A percentile compares a stretch with the other conserved stretches of the same genome.
phyloP scores from a whole-genome alignment of 2,888 invertebrate genomes.

The Chironomus tentans region DNA sequence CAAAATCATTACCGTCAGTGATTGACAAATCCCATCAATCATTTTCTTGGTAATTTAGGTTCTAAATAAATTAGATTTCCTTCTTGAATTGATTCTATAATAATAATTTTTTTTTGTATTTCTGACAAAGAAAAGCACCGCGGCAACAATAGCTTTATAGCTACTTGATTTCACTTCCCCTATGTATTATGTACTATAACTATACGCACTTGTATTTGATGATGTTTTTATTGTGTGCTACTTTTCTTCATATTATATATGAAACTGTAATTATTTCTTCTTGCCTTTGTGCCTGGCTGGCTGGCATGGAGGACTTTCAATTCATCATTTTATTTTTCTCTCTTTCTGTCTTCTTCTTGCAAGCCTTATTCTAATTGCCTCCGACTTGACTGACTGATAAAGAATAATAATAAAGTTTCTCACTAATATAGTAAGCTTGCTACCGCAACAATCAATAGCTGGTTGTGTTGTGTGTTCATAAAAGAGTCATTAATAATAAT shows the following conservation, averaged over 20 bases:
- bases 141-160: background rate
- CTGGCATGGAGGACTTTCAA: background rate
- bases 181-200: too few relatives aligned
- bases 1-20: background rate
- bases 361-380: constrained; percentile 6
- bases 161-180: constrained; percentile 16
- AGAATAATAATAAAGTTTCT: too few relatives aligned
- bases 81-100: background rate
- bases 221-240: too few relatives aligned
- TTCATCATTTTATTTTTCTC: constrained; percentile 5
- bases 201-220: too few relatives aligned
- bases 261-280: background rate
- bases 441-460: background rate
- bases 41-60: background rate
- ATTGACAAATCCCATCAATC: constrained; percentile 11
- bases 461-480: constrained; percentile 7
- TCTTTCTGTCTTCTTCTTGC: background rate
- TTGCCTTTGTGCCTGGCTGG: background rate
- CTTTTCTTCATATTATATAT: background rate
- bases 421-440: background rate
- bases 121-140: background rate
- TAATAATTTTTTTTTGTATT: background rate
- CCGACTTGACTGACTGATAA: background rate
- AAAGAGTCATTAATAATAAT: constrained; percentile 27
- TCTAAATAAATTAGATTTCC: constrained; percentile 12